These are phyloP conservation scores for Drosophila varians DNA, from an alignment of 1,140 invertebrate species.

Conservation along the genomic window DNA sequence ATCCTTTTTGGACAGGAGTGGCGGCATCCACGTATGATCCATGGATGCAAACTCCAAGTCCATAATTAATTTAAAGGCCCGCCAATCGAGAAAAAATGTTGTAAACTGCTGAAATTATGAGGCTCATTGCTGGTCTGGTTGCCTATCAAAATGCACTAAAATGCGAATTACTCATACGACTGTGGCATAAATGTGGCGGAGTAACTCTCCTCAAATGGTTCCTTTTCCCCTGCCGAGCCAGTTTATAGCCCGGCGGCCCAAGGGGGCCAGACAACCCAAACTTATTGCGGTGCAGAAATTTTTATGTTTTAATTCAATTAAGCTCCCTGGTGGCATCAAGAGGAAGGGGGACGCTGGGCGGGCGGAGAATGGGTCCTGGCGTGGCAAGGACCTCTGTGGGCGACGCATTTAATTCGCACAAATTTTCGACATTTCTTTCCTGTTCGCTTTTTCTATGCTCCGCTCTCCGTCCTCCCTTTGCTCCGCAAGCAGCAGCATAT, in stretches of 20 bases:
- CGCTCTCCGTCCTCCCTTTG: neutral
- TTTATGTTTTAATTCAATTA: conserved; percentile 81
- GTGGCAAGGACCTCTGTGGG: conserved; percentile 15
- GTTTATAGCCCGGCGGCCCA: conserved; percentile 58
- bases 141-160: conserved; percentile 47
- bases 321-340: conserved; percentile 20
- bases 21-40: neutral
- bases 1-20: conserved; percentile 20
- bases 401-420: conserved; percentile 49
- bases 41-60: neutral
- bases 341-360: neutral
- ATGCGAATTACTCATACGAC: conserved; percentile 31
- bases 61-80: conserved; percentile 48
- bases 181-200: neutral
- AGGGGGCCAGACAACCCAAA: conserved; percentile 38
- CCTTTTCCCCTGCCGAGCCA: conserved; percentile 16
- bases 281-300: conserved; percentile 72
- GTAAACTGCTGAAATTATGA: conserved; percentile 45
- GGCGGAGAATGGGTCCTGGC: neutral
- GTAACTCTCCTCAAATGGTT: conserved; percentile 12
- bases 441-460: conserved; percentile 8
- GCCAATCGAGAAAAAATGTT: conserved; percentile 37
- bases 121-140: conserved; percentile 20
- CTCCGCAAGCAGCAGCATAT: conserved; percentile 55
- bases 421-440: conserved; percentile 65